phyloP scores from a whole-genome alignment of 2,888 invertebrate genomes.

The Capitulum mitella region DNA sequence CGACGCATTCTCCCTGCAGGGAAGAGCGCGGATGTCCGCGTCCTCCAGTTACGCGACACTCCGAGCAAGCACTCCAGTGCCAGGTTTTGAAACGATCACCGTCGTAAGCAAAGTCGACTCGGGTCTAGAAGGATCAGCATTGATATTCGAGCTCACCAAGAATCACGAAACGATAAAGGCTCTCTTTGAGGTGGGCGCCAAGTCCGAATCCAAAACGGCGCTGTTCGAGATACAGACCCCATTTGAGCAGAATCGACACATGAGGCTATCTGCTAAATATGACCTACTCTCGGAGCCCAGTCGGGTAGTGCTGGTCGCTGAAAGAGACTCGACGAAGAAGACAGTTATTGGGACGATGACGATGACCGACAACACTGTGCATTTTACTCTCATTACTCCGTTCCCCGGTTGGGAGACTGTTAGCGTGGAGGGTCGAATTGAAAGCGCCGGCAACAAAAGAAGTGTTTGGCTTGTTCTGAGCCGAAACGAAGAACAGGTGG shows the following conservation, averaged over 20 bases:
- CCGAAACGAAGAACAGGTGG: background rate
- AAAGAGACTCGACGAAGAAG: background rate
- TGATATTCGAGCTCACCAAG: background rate
- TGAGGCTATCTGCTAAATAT: background rate
- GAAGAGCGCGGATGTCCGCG: background rate
- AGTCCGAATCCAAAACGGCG: background rate
- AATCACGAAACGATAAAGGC: background rate
- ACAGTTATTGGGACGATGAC: background rate
- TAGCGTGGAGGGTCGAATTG: too few species aligned
- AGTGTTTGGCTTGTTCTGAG: background rate
- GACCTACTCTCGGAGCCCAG: background rate
- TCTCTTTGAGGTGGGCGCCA: background rate
- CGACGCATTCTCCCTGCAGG: background rate
- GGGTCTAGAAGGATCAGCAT: background rate
- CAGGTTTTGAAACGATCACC: background rate
- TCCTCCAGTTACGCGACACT: background rate
- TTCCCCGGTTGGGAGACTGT: background rate
- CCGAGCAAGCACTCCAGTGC: background rate
- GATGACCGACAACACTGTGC: too few species aligned
- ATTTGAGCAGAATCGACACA: background rate
- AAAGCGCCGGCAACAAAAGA: too few species aligned
- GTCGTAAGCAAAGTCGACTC: background rate
- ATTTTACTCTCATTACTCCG: background rate
- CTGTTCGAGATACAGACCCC: background rate
- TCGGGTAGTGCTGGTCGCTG: background rate